Percentiles rank a stretch among this genome's conserved stretches.
These are phyloP conservation scores for Sebastes paucispinis DNA, from an alignment of 2,797 vertebrate genomes.

Conservation along the genomic window DNA sequence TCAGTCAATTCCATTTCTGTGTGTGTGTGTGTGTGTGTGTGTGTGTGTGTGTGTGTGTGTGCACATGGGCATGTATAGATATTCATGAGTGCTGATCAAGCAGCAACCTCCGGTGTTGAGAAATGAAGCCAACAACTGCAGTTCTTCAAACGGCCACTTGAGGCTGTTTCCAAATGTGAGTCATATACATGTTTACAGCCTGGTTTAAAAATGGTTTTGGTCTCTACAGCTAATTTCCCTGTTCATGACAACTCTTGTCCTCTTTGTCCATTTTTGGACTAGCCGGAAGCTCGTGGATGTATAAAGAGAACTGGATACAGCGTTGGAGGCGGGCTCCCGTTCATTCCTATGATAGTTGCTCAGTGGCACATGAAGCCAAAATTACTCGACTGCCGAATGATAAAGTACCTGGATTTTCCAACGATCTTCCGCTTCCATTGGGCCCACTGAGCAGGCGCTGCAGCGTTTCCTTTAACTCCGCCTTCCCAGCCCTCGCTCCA, in stretches of 20 bases:
- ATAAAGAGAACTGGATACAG: no score
- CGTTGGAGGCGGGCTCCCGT: no score
- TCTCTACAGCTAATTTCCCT: neutral
- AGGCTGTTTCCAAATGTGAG: neutral
- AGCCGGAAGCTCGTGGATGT: no score
- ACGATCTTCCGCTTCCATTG: no score
- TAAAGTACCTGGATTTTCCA: no score
- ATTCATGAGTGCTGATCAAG: slow-evolving; percentile 26
- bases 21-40: neutral
- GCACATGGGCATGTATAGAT: slow-evolving; percentile 7
- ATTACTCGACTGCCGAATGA: no score
- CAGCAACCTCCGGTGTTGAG: neutral
- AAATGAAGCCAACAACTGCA: neutral
- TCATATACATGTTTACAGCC: neutral
- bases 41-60: neutral
- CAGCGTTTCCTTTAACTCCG: no score
- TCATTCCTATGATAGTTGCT: no score
- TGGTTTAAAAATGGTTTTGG: neutral
- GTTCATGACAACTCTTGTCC: neutral
- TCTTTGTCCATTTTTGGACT: no score
- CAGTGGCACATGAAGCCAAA: no score
- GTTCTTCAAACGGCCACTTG: neutral
- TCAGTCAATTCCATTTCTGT: slow-evolving; percentile 64
- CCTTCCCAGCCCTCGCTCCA: no score
- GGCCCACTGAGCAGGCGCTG: no score